Evolutionary conservation across 2,113 vertebrate genomes (phyloP), one percentile per base, ranked within the genome.

Genomic region (Orthonyx spaldingii): DNA sequence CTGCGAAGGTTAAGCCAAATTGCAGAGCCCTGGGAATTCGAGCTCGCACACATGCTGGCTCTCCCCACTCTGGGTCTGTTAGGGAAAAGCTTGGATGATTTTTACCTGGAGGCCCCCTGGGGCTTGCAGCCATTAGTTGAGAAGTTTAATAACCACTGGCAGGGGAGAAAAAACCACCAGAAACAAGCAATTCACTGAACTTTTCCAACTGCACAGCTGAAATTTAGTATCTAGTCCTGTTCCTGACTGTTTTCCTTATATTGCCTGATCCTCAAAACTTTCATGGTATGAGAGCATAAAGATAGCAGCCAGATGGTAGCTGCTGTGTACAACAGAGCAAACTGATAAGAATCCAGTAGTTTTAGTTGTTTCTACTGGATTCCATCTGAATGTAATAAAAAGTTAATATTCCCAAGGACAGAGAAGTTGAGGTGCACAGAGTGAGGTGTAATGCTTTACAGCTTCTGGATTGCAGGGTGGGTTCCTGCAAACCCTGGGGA

Each of bases 1-100:
- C 93, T 83, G 47, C 5, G 10, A 88, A 97, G 72, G 68, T 92
- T 86, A 95, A 94, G 87, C 69, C 91, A 71, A 79, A 94, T 72
- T 69, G 87, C 82, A 90, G 87, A 96, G 89, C 84, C 87, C 78
- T 85, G 84, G 90, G 93, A 95, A 92, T 94, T 60, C 7, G 35
- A 84, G 84, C 63, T 79, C 1, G 2, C 68, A 84, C 88, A 89
- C 86, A 79, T 53, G 80, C 88, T 94, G 49, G 35, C 53, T 89
- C 66, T 89, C 57, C 59, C 33, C 59, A 27, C 65, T 81, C 66
- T 22, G 16, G 74, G 42, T 32, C 69, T 93, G 74, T 27, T 63
- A 75, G 27, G 65, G 92, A 92, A 91, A 92, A 84, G 90, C 69
- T 91, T 83, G 56, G 92, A 75, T 57, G 50, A 92, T 94, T 96